Evolutionary conservation across 2,888 invertebrate genomes (phyloP).

Genomic region (Trachelus troglodyta): DNA sequence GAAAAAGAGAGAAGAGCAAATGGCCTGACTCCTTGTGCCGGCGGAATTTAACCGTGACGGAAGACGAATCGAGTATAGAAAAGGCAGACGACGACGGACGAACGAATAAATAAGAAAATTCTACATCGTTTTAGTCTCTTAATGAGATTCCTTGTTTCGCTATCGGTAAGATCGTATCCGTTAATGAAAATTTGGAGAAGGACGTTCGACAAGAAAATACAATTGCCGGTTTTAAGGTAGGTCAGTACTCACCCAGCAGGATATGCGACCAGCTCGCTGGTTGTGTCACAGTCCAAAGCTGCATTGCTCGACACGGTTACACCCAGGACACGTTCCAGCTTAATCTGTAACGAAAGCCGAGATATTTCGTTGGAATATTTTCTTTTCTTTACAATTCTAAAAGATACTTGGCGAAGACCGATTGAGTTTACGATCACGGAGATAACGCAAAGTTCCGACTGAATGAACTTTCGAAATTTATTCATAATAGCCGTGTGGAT

Average conservation of each 20-base stretch:
- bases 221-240: conserved; percentile 1
- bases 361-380: conserved; percentile 22
- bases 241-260: conserved; percentile 89
- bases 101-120: conserved; percentile 12
- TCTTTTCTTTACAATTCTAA: background rate
- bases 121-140: conserved; percentile 14
- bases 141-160: background rate
- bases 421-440: background rate
- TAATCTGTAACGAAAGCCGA: conserved; percentile 78
- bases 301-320: conserved; percentile 95
- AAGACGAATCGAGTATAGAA: background rate
- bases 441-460: too few species aligned
- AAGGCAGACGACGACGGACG: background rate
- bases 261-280: conserved; percentile 91
- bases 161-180: background rate
- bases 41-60: background rate
- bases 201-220: background rate
- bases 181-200: background rate
- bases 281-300: conserved; percentile 88
- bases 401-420: background rate
- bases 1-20: background rate
- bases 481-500: background rate
- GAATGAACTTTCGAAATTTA: background rate
- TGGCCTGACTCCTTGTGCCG: background rate
- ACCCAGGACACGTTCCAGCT: conserved; percentile 93